Evolutionary conservation across 92 coral and sea anemone genomes (phyloP), one percentile per base, ranked within the genome.

Genomic region (Virgularia gustaviana): DNA sequence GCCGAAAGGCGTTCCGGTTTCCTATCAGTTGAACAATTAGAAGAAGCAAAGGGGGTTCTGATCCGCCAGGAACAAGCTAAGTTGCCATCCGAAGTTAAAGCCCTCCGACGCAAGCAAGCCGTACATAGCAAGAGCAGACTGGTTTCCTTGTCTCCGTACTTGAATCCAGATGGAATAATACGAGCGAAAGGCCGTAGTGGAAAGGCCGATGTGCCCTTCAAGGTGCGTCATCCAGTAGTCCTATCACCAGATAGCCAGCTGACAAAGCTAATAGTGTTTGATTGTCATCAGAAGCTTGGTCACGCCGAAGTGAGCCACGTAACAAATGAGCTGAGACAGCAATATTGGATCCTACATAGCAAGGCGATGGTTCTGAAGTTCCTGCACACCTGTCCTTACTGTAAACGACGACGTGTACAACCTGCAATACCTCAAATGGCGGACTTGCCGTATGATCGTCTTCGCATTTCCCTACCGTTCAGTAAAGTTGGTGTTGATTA

Each of bases 111-210:
- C 6, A 32, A 60, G 9, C 52, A 49, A 75, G 63, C 56, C 1
- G 37, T 83, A 9, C 45, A 67, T 28, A 39, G 9, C 24, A 70
- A 77, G 57, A 74, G 79, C 11, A 59, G 56, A 19, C 44, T 76
- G 35, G 57, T 56, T 10, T 35, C 77, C 38, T 61, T 75, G 9
- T 13, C 49, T 3, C 77, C 86, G 6, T 81, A 76, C 45, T 45
- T 81, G 5, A 83, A 76, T 52, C 57, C 44, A 42, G 67, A 85
- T 20, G 84, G 83, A 27, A 68, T 85, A 4, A 13, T 85, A 24
- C 85, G 89, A 53, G 85, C 49, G 0, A 71, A 58, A 29, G 89
- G 89, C 3, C 82, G 82, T 2, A 56, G 80, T 32, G 68, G 59
- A 31, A 70, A 83, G 45, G 90, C 81, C 0, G 80, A 75, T 5